Percentiles rank a stretch among this genome's conserved stretches.
These are phyloP conservation scores for Melanotaenia duboulayi DNA, from an alignment of 2,113 vertebrate species.

Conservation along the genomic window DNA sequence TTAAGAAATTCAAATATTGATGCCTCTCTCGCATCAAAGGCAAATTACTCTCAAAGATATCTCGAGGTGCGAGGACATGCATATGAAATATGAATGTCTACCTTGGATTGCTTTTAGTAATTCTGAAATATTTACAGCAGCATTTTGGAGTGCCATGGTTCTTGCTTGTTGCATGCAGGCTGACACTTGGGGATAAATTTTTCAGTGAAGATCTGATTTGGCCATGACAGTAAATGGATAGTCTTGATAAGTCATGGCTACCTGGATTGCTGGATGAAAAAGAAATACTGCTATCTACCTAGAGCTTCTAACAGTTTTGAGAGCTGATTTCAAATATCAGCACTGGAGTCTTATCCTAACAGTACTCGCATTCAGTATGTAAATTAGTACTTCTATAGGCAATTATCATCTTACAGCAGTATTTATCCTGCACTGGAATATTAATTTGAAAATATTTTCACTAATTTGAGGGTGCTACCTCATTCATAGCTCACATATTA, in stretches of 20 bases:
- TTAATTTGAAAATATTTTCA: conserved; percentile 29
- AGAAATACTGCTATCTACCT: conserved; percentile 42
- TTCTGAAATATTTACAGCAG: conserved; percentile 81
- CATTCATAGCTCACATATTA: conserved; percentile 36
- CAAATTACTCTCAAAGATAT: conserved; percentile 72
- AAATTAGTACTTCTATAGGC: conserved; percentile 28
- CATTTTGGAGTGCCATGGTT: conserved; percentile 48
- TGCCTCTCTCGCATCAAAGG: conserved; percentile 68
- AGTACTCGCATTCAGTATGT: conserved; percentile 5
- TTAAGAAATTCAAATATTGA: conserved; percentile 77
- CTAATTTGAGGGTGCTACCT: conserved; percentile 21
- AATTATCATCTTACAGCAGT: conserved; percentile 21
- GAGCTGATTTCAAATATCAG: conserved; percentile 47
- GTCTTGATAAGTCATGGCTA: conserved; percentile 56
- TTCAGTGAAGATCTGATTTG: conserved; percentile 63
- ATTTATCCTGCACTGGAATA: conserved; percentile 29
- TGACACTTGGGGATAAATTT: conserved; percentile 62
- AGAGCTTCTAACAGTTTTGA: conserved; percentile 33
- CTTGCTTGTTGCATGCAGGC: conserved; percentile 30
- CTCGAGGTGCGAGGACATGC: conserved; percentile 54
- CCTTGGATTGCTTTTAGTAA: conserved; percentile 82
- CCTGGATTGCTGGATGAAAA: conserved; percentile 54
- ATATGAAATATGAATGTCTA: conserved; percentile 79
- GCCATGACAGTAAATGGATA: conserved; percentile 54
- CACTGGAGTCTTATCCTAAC: conserved; percentile 15